A percentile compares a stretch with the other conserved stretches of the same genome.
phyloP scores from a whole-genome alignment of 2,113 vertebrate genomes.

The Gnathonemus longibarbis region DNA sequence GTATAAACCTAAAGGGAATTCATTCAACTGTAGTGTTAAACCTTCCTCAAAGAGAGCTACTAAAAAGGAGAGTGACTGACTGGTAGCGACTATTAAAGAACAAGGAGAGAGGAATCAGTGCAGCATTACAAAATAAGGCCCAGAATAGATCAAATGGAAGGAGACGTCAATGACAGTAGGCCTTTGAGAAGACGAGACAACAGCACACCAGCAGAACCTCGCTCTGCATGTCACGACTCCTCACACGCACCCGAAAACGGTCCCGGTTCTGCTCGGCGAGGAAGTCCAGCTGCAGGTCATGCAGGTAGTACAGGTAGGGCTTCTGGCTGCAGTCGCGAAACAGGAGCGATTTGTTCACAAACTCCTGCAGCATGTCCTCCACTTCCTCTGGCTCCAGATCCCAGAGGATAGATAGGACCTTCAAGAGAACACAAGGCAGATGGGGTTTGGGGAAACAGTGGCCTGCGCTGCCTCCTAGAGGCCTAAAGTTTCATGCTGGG shows the following conservation, averaged over 20 bases:
- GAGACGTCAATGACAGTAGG: not conserved
- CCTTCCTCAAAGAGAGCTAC: not conserved
- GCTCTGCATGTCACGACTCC: not conserved
- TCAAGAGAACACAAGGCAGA: not conserved
- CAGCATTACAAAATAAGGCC: not conserved
- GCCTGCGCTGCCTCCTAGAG: not conserved
- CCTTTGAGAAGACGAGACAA: not conserved
- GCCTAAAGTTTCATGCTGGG: not conserved
- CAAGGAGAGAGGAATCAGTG: not conserved
- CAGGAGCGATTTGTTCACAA: slow-evolving; percentile 90
- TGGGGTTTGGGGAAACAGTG: not conserved
- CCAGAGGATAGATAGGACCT: slow-evolving; percentile 91
- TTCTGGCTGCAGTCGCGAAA: slow-evolving; percentile 81
- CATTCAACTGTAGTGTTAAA: not conserved
- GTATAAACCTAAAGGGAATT: not conserved
- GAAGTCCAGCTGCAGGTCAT: slow-evolving; percentile 93
- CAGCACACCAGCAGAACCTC: not conserved
- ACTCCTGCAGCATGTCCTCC: slow-evolving; percentile 87
- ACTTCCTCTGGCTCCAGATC: slow-evolving; percentile 85
- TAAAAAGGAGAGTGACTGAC: not conserved
- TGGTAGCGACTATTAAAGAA: not conserved
- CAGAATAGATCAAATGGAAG: not conserved
- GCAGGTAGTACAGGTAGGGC: slow-evolving; percentile 85
- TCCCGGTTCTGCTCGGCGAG: slow-evolving; percentile 79
- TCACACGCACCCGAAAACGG: slow-evolving; percentile 66